phyloP scores from a whole-genome alignment of 2,113 vertebrate genomes.

The Kryptolebias marmoratus region DNA sequence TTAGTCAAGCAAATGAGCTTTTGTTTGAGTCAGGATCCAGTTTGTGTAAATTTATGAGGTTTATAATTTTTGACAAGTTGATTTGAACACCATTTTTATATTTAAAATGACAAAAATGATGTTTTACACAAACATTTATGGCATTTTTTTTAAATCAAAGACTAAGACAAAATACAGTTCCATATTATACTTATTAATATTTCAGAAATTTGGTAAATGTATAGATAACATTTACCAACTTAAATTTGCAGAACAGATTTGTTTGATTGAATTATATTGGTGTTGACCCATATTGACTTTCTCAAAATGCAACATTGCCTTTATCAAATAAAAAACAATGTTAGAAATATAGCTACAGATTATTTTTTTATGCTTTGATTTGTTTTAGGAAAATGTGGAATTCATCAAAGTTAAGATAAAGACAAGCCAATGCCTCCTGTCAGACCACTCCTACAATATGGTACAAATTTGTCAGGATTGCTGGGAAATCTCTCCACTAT shows the following conservation, averaged over 20 bases:
- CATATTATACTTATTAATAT: background rate
- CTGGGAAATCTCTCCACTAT: constrained; percentile 32
- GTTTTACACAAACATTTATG: background rate
- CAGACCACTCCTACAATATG: constrained; percentile 16
- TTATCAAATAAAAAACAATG: background rate
- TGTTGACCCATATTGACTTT: background rate
- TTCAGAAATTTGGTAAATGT: background rate
- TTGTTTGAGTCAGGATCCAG: constrained; percentile 46
- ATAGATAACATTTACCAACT: background rate
- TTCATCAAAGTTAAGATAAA: constrained; percentile 15
- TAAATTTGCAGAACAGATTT: too few species aligned
- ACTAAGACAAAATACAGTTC: background rate
- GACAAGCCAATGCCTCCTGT: constrained; percentile 5
- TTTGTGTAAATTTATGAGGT: constrained; percentile 50
- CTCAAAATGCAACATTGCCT: background rate
- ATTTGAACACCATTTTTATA: constrained; percentile 2
- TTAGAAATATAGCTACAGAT: background rate
- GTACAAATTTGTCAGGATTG: constrained; percentile 43
- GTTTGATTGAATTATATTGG: background rate
- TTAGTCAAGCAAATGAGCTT: background rate
- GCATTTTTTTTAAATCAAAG: background rate
- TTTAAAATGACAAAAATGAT: background rate
- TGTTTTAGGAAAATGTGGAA: constrained; percentile 37
- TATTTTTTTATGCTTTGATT: constrained; percentile 10
- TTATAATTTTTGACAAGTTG: constrained; percentile 32